Percentiles rank a stretch among this genome's conserved stretches.
Conservation (phyloP, 2,888 invertebrate species). For the Ophion slaviceki region DNA sequence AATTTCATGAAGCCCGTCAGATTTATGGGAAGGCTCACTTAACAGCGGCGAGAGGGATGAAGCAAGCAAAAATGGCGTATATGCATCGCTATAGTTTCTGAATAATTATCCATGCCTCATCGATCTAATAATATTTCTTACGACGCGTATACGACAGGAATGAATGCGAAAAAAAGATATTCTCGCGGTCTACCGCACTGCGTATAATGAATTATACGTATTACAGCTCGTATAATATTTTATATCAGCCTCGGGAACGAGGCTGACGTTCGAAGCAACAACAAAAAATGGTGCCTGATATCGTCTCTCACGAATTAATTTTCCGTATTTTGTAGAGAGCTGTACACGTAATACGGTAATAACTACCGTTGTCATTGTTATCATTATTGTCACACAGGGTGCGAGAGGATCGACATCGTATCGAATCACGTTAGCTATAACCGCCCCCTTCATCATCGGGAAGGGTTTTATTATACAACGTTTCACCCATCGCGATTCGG, state of each 20-base stretch:
- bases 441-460: background rate
- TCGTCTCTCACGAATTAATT: constrained; percentile 6
- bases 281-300: constrained; percentile 23
- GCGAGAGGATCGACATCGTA: background rate
- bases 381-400: background rate
- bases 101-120: constrained; percentile 60
- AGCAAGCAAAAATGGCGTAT: constrained; percentile 9
- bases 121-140: constrained; percentile 64
- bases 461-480: constrained; percentile 7
- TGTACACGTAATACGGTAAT: background rate
- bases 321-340: background rate
- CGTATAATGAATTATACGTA: constrained; percentile 42
- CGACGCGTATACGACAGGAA: constrained; percentile 25
- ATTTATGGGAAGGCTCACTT: constrained; percentile 60
- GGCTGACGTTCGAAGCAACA: constrained; percentile 5
- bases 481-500: background rate
- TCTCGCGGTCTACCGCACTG: constrained; percentile 50
- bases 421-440: constrained; percentile 13
- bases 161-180: constrained; percentile 28
- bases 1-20: constrained; percentile 60
- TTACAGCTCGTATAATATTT: constrained; percentile 49
- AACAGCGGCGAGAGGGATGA: constrained; percentile 14
- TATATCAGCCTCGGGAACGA: constrained; percentile 44
- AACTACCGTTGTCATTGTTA: background rate
- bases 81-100: constrained; percentile 33